phyloP scores from a whole-genome alignment of 2,797 vertebrate species.

The Cichlasoma orientale region DNA sequence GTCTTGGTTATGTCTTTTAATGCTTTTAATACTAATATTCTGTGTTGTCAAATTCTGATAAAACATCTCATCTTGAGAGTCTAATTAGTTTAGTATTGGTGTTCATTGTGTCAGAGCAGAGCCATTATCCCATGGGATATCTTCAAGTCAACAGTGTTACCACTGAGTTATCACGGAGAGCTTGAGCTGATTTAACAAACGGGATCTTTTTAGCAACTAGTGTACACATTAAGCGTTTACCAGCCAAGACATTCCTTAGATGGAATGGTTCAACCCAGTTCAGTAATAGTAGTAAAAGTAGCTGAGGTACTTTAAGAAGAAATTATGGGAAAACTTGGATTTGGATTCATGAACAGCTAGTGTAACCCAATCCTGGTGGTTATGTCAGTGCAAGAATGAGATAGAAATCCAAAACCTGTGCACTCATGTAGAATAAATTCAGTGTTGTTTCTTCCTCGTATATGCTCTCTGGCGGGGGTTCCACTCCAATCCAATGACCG shows the following conservation, averaged over 20 bases:
- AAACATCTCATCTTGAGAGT: neutral
- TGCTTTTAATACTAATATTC: neutral
- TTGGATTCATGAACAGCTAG: neutral
- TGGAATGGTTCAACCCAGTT: neutral
- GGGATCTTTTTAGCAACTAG: neutral
- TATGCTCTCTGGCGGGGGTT: neutral
- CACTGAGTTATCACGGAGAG: neutral
- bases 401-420: neutral
- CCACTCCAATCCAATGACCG: neutral
- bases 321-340: neutral
- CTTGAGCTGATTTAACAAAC: neutral
- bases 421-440: neutral
- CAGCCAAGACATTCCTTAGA: neutral
- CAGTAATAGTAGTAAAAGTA: neutral
- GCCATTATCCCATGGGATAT: neutral
- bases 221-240: neutral
- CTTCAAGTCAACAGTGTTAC: neutral
- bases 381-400: neutral
- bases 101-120: neutral
- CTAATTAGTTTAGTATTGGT: neutral
- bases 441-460: conserved; percentile 11
- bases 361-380: neutral
- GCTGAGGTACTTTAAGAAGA: neutral
- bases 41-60: neutral
- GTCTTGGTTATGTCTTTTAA: neutral